phyloP scores from a whole-genome alignment of 2,888 invertebrate genomes.

The Acanthopleura granulata region DNA sequence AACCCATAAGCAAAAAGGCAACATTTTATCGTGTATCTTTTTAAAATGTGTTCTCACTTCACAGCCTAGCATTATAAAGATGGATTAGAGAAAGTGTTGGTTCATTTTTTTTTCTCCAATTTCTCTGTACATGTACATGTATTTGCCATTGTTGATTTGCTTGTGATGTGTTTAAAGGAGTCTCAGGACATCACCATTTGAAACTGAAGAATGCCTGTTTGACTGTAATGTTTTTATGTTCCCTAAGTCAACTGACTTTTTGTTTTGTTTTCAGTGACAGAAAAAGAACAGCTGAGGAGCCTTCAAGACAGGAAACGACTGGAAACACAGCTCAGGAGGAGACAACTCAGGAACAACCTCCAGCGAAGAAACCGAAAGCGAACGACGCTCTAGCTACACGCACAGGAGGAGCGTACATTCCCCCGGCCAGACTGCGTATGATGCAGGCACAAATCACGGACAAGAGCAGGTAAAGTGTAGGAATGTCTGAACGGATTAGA shows the following conservation, averaged over 20 bases:
- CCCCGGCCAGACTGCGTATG: constrained; percentile 93
- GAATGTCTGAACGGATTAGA: not conserved
- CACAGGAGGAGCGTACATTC: constrained; percentile 86
- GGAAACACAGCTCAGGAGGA: constrained; percentile 32
- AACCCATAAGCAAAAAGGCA: too few relatives aligned
- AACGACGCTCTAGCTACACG: constrained; percentile 39
- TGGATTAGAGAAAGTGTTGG: too few relatives aligned
- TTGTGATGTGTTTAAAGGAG: too few relatives aligned
- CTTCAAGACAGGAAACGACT: constrained; percentile 16
- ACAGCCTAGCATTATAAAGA: too few relatives aligned
- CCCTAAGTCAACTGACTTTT: not conserved
- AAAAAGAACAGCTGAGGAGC: constrained; percentile 19
- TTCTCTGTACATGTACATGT: too few relatives aligned
- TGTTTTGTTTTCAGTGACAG: not conserved
- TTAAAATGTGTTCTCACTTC: too few relatives aligned
- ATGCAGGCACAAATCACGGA: constrained; percentile 97
- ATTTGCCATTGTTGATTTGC: too few relatives aligned
- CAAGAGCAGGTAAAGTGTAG: constrained; percentile 76
- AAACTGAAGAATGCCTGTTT: too few relatives aligned
- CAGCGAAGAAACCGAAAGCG: constrained; percentile 24
- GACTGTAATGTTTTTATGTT: too few relatives aligned
- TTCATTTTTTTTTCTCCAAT: too few relatives aligned
- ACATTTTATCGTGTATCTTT: too few relatives aligned
- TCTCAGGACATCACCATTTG: too few relatives aligned
- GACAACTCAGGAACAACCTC: constrained; percentile 22